A percentile compares a stretch with the other conserved stretches of the same genome.
Conservation (phyloP, 1,140 invertebrate genomes). For the Xylocopa sonorina region DNA sequence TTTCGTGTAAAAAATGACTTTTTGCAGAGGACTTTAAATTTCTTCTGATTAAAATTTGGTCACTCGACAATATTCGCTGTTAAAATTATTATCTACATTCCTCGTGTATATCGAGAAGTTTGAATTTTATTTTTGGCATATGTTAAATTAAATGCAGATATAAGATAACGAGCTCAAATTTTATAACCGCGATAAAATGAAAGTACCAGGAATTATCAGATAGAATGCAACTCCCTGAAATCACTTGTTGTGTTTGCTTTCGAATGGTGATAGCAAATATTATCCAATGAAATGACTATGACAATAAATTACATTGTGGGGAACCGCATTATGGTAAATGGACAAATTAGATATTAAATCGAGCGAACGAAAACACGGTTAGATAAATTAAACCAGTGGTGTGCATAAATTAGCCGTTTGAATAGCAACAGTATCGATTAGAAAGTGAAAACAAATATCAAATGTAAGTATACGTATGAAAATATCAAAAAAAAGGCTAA, state of each 20-base stretch:
- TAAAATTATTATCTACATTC: too few species aligned
- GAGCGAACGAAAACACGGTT: not conserved
- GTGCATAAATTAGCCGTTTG: not conserved
- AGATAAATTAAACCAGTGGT: not conserved
- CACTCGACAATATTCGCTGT: too few species aligned
- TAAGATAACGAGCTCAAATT: not conserved
- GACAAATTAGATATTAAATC: not conserved
- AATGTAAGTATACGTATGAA: too few species aligned
- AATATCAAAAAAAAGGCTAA: too few species aligned
- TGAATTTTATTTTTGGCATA: not conserved
- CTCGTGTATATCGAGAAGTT: too few species aligned
- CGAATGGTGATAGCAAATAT: not conserved
- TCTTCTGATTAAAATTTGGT: too few species aligned
- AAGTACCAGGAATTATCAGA: not conserved
- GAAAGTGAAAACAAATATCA: too few species aligned
- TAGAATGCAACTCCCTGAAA: not conserved
- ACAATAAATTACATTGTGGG: not conserved
- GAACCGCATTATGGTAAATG: not conserved
- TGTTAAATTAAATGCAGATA: not conserved
- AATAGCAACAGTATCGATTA: not conserved
- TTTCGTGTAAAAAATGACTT: too few species aligned
- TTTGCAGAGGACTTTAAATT: too few species aligned
- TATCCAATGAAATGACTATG: not conserved
- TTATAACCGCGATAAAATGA: not conserved
- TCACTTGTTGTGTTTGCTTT: not conserved